These are phyloP conservation scores for Deladenus siricidicola DNA, from an alignment of 2,888 invertebrate species.

Conservation along the genomic window DNA sequence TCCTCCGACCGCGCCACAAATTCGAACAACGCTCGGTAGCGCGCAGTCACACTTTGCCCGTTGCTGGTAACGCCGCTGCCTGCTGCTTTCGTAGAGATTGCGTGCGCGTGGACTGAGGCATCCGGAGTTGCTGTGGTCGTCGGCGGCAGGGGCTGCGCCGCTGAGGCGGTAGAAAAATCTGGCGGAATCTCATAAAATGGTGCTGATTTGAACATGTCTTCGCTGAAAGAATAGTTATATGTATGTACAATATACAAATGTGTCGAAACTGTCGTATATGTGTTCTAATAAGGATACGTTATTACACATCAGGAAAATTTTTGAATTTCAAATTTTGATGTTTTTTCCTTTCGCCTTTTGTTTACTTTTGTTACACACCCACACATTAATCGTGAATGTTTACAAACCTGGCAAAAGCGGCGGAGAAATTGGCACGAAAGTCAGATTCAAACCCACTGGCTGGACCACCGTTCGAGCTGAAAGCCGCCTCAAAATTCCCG, in stretches of 20 bases:
- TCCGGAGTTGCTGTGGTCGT: neutral
- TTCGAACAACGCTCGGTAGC: conserved; percentile 83
- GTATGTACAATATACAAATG: no score
- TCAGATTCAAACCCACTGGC: conserved; percentile 10
- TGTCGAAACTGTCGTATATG: no score
- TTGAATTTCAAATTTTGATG: no score
- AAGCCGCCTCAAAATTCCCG: neutral
- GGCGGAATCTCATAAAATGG: no score
- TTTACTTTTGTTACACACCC: no score
- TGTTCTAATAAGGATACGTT: no score
- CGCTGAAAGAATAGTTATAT: no score
- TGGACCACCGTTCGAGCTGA: neutral
- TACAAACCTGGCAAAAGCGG: conserved; percentile 4
- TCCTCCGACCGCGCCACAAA: conserved; percentile 84
- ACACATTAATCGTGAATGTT: no score
- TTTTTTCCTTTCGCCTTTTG: no score
- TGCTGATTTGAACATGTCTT: no score
- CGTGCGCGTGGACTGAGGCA: neutral
- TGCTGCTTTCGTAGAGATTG: neutral
- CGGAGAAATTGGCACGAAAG: conserved; percentile 4
- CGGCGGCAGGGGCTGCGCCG: neutral
- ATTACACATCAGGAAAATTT: no score
- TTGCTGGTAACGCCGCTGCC: neutral
- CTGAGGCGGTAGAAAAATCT: no score
- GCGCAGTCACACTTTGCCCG: conserved; percentile 52